Evolutionary conservation across 2,797 vertebrate species (phyloP).

Genomic region (Chelmon rostratus): DNA sequence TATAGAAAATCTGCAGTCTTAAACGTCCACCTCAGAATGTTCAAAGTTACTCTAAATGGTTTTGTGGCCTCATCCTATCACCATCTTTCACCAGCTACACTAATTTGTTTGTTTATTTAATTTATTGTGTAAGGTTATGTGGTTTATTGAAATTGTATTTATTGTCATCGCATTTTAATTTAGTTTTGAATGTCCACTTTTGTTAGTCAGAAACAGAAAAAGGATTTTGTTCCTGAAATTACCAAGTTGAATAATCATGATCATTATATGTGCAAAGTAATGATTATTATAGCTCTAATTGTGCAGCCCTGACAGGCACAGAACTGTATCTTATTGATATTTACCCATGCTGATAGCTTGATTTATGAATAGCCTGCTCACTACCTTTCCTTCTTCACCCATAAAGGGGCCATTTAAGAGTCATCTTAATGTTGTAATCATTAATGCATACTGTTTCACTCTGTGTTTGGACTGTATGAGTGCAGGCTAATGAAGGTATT

Average conservation of each 20-base stretch:
- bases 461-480: constrained; percentile 73
- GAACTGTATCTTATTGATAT: constrained; percentile 39
- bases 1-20: neutral
- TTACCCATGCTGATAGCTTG: constrained; percentile 38
- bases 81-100: neutral
- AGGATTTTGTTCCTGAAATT: neutral
- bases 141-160: neutral
- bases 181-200: neutral
- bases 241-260: neutral
- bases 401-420: constrained; percentile 72
- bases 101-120: neutral
- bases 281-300: constrained; percentile 13
- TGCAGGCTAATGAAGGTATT: constrained; percentile 82
- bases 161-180: neutral
- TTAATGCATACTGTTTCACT: constrained; percentile 68
- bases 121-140: constrained; percentile 1
- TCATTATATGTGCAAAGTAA: neutral
- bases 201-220: neutral
- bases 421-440: constrained; percentile 67
- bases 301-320: constrained; percentile 15
- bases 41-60: neutral
- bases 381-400: constrained; percentile 39
- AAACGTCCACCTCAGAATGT: neutral
- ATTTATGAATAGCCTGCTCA: constrained; percentile 55
- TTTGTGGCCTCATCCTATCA: neutral